Base-by-base conservation (phyloP, 2,888 invertebrate species). In the Agriopis aurantiaria region DNA sequence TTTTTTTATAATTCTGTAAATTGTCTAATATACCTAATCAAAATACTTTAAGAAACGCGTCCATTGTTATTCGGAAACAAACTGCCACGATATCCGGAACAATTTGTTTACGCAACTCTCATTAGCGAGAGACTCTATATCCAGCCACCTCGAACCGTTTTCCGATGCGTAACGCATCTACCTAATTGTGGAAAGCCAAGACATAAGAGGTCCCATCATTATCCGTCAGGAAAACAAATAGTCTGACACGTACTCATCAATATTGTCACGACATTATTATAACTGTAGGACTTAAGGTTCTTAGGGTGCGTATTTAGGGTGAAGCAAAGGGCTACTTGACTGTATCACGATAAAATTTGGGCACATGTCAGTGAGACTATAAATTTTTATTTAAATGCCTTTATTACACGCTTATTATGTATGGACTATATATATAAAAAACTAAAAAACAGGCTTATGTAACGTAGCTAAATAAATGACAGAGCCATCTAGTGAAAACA, bases 121-220 rank as follows among this genome's bases (percentile, higher is more conserved):
- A 71, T 74, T 72, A 72, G 53, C 43, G 45, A 60, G 59, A 40
- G 43, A 48, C 68, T 65, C 69, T 51, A 57, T 67, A 56, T 52
- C 33, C 49, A 68, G 71, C 67, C 60, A 40, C 72, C 65, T 69
- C 57, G 46, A 71, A 77, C 61, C 68, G 73, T 74, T 77, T 75
- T 70, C 74, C 73, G 74, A 75, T 75, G 77, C 72, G 72, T 68
- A 74, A 75, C 76, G 73, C 70, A 72, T 72, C 71, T 65, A 74
- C 76, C 76, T 76, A 77, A 77, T 77, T 77, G 77, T 77, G 74
- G 77, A 72, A 75, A 77, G 74, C 77, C 75, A 77, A 73, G 77
- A 75, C 75, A 73, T 77, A 77, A 75, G 77, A 75, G 77, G 74
- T 66, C 59, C 62, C 77, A 77, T 77, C 77, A 77, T 77, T 77